phyloP scores from a whole-genome alignment of 2,797 vertebrate species.

The Oreochromis grahami region DNA sequence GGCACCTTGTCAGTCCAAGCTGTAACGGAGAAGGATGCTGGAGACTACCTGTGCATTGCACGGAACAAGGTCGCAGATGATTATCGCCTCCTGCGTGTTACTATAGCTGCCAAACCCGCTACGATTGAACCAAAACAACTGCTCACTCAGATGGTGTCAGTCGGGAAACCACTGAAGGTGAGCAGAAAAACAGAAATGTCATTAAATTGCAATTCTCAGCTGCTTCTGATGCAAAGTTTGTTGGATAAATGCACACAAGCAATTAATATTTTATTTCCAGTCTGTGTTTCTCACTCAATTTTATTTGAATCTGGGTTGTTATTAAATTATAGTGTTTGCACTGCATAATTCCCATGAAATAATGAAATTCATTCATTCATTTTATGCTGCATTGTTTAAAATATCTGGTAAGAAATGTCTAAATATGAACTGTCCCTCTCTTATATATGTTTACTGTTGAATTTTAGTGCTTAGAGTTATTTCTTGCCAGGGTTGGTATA shows the following conservation, averaged over 20 bases:
- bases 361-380: background rate
- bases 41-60: constrained; percentile 92
- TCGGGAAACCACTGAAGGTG: constrained; percentile 84
- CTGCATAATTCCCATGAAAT: background rate
- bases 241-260: background rate
- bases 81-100: constrained; percentile 82
- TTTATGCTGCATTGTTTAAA: background rate
- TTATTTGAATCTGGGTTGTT: background rate
- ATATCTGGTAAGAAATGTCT: background rate
- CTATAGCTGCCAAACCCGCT: constrained; percentile 84
- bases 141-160: constrained; percentile 79
- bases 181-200: background rate
- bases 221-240: background rate
- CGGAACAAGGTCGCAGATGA: constrained; percentile 90
- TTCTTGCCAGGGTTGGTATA: background rate
- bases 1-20: constrained; percentile 83
- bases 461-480: background rate
- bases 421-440: background rate
- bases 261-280: background rate
- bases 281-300: background rate
- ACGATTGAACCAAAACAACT: constrained; percentile 84
- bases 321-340: background rate
- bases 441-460: background rate
- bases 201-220: background rate
- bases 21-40: constrained; percentile 86